Evolutionary conservation across 2,797 vertebrate genomes (phyloP).

Genomic region (Sphaeramia orbicularis): DNA sequence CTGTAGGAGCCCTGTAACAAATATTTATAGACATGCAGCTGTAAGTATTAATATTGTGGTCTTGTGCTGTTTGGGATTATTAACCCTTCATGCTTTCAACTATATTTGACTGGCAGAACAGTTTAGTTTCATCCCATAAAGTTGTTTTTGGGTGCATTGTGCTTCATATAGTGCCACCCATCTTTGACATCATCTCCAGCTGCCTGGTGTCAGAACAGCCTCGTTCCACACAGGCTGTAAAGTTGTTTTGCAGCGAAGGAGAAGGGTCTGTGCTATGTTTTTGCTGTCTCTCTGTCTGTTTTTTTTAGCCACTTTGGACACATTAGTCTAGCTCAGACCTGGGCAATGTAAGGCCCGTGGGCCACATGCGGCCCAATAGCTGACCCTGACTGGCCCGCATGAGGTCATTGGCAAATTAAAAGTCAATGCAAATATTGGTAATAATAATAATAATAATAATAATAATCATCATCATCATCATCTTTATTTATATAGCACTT

Average conservation of each 20-base stretch:
- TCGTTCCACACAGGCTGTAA: conserved; percentile 40
- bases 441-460: too few species aligned
- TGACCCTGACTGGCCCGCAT: too few species aligned
- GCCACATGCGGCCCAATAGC: too few species aligned
- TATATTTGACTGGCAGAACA: neutral
- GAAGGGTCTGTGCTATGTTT: conserved; percentile 51
- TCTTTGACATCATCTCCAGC: conserved; percentile 36
- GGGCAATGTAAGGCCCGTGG: too few species aligned
- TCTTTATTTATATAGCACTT: too few species aligned
- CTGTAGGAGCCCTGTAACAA: too few species aligned
- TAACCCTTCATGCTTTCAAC: conserved; percentile 2
- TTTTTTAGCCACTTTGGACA: conserved; percentile 63
- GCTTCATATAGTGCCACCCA: conserved; percentile 38
- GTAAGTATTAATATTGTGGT: conserved; percentile 2
- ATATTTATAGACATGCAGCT: neutral
- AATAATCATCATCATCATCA: too few species aligned
- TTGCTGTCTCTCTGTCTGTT: conserved; percentile 45
- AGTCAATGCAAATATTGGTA: too few species aligned
- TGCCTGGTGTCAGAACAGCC: conserved; percentile 39
- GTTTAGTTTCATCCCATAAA: conserved; percentile 9
- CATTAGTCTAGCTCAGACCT: conserved; percentile 67
- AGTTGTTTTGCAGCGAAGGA: conserved; percentile 68
- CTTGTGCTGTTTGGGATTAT: neutral
- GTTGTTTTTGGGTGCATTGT: conserved; percentile 3
- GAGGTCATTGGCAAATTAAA: too few species aligned